These are phyloP conservation scores for Hemaris fuciformis DNA, from an alignment of 2,888 invertebrate species.

Conservation along the genomic window DNA sequence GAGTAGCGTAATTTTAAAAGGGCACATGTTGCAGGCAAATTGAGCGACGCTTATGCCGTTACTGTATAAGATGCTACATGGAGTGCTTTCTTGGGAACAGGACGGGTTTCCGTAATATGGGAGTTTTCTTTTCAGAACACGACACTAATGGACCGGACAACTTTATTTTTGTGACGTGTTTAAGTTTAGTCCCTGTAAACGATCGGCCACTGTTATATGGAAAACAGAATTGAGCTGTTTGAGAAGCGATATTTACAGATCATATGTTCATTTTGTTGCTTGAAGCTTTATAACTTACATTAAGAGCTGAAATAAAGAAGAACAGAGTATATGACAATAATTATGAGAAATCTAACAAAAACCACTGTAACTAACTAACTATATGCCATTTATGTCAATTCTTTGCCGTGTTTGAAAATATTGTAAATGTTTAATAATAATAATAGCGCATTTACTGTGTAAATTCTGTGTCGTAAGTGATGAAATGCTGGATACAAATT, in stretches of 20 bases:
- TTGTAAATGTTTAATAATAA: too few relatives aligned
- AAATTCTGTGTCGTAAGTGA: too few relatives aligned
- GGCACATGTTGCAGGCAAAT: background rate
- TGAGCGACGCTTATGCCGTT: background rate
- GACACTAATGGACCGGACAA: conserved; percentile 33
- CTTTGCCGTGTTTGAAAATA: too few relatives aligned
- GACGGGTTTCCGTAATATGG: conserved; percentile 64
- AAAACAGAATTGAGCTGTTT: background rate
- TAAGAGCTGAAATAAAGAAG: too few relatives aligned
- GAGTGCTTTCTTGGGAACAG: conserved; percentile 39
- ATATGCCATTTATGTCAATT: too few relatives aligned
- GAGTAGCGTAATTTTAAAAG: conserved; percentile 13
- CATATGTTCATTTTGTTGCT: background rate
- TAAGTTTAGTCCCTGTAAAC: conserved; percentile 32
- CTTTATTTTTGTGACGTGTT: conserved; percentile 22
- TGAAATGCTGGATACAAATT: too few relatives aligned
- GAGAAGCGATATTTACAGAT: background rate
- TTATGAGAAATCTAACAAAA: too few relatives aligned
- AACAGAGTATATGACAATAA: too few relatives aligned
- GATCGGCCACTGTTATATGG: conserved; percentile 9
- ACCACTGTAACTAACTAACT: too few relatives aligned
- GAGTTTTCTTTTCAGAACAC: conserved; percentile 40
- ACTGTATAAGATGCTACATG: conserved; percentile 28
- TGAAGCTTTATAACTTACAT: too few relatives aligned
- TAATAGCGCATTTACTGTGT: too few relatives aligned